Evolutionary conservation across 2,113 vertebrate genomes (phyloP).

Genomic region (Opisthocomus hoazin): DNA sequence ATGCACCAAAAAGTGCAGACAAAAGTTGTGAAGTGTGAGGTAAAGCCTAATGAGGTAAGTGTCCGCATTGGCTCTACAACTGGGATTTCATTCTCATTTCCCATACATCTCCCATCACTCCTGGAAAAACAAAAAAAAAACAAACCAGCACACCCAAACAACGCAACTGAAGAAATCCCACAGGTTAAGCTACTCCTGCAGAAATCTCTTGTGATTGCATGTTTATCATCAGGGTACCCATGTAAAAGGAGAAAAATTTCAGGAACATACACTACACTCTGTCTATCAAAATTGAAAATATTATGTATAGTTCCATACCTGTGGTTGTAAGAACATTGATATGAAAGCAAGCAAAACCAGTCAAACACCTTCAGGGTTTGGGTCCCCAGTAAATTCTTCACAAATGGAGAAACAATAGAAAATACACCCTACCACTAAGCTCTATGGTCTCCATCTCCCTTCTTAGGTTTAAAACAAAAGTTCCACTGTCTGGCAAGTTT

Average conservation of each 20-base stretch:
- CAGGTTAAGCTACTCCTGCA: not conserved
- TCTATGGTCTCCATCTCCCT: not conserved
- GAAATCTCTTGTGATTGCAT: not conserved
- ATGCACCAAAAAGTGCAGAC: not conserved
- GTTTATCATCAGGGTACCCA: not conserved
- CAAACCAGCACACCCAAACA: not conserved
- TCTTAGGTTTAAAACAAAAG: not conserved
- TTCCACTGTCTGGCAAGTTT: not conserved
- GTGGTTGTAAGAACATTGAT: not conserved
- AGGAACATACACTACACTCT: not conserved
- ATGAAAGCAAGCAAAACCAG: not conserved
- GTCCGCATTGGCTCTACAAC: not conserved
- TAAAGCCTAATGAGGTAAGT: not conserved
- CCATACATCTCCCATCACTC: not conserved
- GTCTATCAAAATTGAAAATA: not conserved
- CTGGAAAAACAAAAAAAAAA: not conserved
- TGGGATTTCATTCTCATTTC: not conserved
- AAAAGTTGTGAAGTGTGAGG: not conserved
- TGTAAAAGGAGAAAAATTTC: not conserved
- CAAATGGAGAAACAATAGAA: not conserved
- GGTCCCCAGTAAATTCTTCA: not conserved
- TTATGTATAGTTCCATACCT: fast-evolving
- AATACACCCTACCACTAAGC: not conserved
- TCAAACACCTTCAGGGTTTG: not conserved
- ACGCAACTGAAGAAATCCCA: not conserved